These are phyloP conservation scores for Macquaria australasica DNA, from an alignment of 2,113 vertebrate species.

Conservation along the genomic window DNA sequence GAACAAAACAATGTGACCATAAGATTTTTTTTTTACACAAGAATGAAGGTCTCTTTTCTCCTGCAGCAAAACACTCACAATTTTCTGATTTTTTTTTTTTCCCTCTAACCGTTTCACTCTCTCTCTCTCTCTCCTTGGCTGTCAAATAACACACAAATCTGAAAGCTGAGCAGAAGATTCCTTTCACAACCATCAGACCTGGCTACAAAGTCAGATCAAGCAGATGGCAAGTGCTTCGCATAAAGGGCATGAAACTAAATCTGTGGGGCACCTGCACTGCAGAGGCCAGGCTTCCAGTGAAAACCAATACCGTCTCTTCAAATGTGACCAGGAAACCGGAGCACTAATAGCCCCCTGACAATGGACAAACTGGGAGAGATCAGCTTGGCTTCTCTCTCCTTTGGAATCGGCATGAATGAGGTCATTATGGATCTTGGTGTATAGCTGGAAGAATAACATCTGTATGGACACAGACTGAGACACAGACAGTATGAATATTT, in stretches of 20 bases:
- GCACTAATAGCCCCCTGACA: constrained; percentile 58
- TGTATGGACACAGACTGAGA: constrained; percentile 39
- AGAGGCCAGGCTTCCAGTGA: constrained; percentile 59
- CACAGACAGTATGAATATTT: constrained; percentile 39
- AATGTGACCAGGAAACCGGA: constrained; percentile 72
- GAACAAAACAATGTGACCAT: constrained; percentile 19
- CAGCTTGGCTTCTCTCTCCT: constrained; percentile 39
- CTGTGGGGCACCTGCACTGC: constrained; percentile 72
- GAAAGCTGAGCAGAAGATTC: constrained; percentile 58
- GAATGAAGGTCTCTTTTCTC: constrained; percentile 19
- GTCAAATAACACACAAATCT: constrained; percentile 43
- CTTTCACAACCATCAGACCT: constrained; percentile 45
- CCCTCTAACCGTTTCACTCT: neutral
- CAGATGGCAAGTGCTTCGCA: constrained; percentile 77
- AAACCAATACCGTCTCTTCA: constrained; percentile 68
- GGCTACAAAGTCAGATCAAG: constrained; percentile 60
- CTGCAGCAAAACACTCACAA: neutral
- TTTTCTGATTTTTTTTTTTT: neutral
- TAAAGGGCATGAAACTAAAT: constrained; percentile 77
- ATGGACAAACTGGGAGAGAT: constrained; percentile 57
- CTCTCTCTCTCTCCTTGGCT: constrained; percentile 14
- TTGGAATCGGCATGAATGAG: constrained; percentile 58
- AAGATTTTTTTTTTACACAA: neutral
- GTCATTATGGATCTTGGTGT: constrained; percentile 65
- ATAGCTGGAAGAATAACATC: constrained; percentile 58